phyloP scores from a whole-genome alignment of 2,113 vertebrate genomes.

The Xiphias gladius region DNA sequence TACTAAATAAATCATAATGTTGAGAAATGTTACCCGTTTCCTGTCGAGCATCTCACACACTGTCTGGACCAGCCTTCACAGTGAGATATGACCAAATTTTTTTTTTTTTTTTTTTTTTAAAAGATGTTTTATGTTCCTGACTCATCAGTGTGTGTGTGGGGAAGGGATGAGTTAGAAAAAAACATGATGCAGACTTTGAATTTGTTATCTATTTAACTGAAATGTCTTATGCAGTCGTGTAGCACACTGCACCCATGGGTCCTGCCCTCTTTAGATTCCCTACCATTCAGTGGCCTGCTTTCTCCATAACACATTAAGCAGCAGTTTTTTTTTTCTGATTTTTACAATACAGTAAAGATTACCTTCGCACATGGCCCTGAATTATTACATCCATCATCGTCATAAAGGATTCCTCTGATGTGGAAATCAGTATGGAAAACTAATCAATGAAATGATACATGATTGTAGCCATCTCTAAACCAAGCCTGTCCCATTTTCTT shows the following conservation, averaged over 20 bases:
- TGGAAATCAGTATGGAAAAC: slow-evolving; percentile 21
- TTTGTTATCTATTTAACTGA: slow-evolving; percentile 30
- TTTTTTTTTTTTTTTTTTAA: slow-evolving; percentile 27
- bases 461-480: slow-evolving; percentile 37
- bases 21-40: not conserved
- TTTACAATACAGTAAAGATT: slow-evolving; percentile 19
- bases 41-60: slow-evolving; percentile 12
- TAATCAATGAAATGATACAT: slow-evolving; percentile 27
- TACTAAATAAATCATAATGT: slow-evolving; percentile 24
- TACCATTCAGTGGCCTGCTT: slow-evolving; percentile 31
- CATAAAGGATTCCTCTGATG: slow-evolving; percentile 27
- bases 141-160: not conserved
- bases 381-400: not conserved
- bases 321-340: not conserved
- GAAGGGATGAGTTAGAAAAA: not conserved
- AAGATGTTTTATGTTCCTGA: slow-evolving; percentile 30
- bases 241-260: slow-evolving; percentile 45
- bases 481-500: slow-evolving; percentile 7
- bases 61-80: slow-evolving; percentile 8
- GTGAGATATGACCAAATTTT: not conserved
- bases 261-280: slow-evolving; percentile 29
- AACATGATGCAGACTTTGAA: slow-evolving; percentile 14
- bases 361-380: not conserved
- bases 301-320: not conserved
- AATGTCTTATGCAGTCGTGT: slow-evolving; percentile 54